A percentile compares a stretch with the other conserved stretches of the same genome.
These are phyloP conservation scores for Adelognathus sp. DNA, from an alignment of 2,888 invertebrate genomes.

Conservation along the genomic window DNA sequence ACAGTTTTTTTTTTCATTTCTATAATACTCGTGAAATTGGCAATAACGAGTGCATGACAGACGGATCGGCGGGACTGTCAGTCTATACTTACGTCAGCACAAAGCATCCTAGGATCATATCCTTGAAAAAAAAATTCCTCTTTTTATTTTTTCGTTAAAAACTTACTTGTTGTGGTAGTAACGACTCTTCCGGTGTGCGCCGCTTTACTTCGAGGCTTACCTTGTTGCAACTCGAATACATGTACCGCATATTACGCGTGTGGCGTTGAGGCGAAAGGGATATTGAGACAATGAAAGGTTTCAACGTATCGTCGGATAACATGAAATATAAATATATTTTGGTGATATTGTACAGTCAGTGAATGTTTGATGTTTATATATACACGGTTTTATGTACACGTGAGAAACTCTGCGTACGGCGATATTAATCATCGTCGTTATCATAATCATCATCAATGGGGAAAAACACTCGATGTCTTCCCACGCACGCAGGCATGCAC, in stretches of 20 bases:
- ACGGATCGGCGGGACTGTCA: constrained; percentile 60
- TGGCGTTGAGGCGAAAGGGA: background rate
- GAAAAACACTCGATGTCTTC: constrained; percentile 39
- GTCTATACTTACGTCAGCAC: constrained; percentile 72
- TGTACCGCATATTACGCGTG: no score
- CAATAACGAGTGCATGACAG: constrained; percentile 54
- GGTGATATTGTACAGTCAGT: constrained; percentile 78
- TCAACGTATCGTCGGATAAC: constrained; percentile 66
- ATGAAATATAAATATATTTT: constrained; percentile 79
- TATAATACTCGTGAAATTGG: constrained; percentile 63
- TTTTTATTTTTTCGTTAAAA: constrained; percentile 28
- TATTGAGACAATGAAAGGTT: constrained; percentile 27
- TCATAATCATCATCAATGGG: constrained; percentile 30
- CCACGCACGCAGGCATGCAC: constrained; percentile 25
- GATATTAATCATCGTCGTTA: constrained; percentile 31
- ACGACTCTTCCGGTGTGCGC: no score
- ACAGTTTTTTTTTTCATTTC: constrained; percentile 70
- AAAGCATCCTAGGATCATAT: constrained; percentile 68
- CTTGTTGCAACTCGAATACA: no score
- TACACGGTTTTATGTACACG: constrained; percentile 57
- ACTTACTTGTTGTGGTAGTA: no score
- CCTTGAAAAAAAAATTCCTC: constrained; percentile 37
- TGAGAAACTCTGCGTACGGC: constrained; percentile 56
- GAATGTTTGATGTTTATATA: constrained; percentile 69
- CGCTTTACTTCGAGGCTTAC: no score